phyloP scores from a whole-genome alignment of 2,113 vertebrate genomes.

The Nycticryphes semicollaris region DNA sequence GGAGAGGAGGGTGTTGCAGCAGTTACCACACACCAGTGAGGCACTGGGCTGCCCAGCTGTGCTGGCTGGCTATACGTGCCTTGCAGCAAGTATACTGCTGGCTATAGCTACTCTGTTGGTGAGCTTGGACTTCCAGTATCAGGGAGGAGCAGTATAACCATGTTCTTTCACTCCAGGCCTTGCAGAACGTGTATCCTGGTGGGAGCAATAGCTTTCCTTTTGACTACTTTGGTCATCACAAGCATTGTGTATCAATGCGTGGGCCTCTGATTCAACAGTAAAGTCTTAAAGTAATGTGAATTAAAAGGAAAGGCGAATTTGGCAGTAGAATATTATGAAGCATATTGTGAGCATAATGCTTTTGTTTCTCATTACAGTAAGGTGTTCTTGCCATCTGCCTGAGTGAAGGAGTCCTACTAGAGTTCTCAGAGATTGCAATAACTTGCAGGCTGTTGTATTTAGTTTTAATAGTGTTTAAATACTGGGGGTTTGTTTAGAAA shows the following conservation, averaged over 20 bases:
- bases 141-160: neutral
- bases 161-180: neutral
- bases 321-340: neutral
- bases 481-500: neutral
- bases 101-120: neutral
- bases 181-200: neutral
- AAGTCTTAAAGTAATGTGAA: neutral
- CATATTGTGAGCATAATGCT: neutral
- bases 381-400: neutral
- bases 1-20: neutral
- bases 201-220: neutral
- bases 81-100: neutral
- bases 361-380: neutral
- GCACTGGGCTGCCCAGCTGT: neutral
- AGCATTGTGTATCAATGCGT: neutral
- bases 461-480: neutral
- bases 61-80: neutral
- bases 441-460: neutral
- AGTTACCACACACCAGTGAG: accelerated
- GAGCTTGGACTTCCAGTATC: accelerated
- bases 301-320: neutral
- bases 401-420: neutral
- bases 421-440: neutral
- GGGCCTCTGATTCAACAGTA: neutral
- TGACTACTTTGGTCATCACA: neutral